Evolutionary conservation across 2,113 vertebrate species (phyloP).

Genomic region (Calyptomena viridis): DNA sequence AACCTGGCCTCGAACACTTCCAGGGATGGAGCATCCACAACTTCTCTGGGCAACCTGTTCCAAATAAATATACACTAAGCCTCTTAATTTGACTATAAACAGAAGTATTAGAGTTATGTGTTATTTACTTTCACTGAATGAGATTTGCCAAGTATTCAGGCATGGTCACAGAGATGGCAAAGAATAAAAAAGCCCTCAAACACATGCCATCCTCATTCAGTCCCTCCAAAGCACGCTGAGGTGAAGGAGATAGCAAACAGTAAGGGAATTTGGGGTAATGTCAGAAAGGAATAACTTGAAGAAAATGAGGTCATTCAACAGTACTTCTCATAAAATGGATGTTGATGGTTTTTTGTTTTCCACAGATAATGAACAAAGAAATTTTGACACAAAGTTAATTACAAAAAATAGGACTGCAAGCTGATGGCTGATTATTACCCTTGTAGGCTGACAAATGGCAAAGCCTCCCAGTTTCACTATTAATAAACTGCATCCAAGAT

Average conservation of each 20-base stretch:
- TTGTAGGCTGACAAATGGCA: not conserved
- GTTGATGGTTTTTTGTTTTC: constrained; percentile 20
- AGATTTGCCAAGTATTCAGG: not conserved
- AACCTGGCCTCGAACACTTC: not conserved
- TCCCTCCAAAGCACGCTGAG: not conserved
- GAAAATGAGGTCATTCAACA: not conserved
- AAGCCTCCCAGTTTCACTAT: constrained; percentile 18
- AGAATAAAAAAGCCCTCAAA: not conserved
- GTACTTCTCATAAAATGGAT: not conserved
- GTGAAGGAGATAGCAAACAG: not conserved
- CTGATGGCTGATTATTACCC: constrained; percentile 44
- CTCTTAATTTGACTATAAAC: not conserved
- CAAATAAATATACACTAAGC: not conserved
- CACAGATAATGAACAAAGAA: constrained; percentile 35
- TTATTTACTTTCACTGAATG: not conserved
- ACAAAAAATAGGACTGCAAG: constrained; percentile 14
- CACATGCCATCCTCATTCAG: not conserved
- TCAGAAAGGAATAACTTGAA: not conserved
- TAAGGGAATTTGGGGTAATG: not conserved
- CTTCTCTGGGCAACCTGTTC: not conserved
- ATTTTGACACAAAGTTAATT: constrained; percentile 61
- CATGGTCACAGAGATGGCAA: rapidly evolving
- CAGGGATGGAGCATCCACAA: not conserved
- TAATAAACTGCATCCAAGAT: constrained; percentile 12
- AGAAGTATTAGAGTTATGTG: not conserved